Conservation (phyloP, 2,797 vertebrate species). For the Etheostoma perlongum region DNA sequence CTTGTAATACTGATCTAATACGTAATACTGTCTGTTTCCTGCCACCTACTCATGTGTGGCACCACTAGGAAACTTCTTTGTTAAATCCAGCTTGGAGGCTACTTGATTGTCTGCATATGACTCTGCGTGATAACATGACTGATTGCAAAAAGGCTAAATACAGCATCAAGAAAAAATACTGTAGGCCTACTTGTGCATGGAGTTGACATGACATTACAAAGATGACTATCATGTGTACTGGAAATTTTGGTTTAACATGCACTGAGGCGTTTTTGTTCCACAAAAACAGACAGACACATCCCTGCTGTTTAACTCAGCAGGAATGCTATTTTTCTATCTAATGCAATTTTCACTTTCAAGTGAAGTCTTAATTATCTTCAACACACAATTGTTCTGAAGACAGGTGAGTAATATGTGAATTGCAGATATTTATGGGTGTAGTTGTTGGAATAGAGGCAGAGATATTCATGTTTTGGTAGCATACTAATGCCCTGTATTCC, state of each 20-base stretch:
- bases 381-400: conserved; percentile 18
- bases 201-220: background rate
- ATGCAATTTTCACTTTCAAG: conserved; percentile 4
- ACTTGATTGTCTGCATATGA: background rate
- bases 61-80: conserved; percentile 6
- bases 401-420: conserved; percentile 15
- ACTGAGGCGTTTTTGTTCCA: background rate
- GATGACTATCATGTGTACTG: background rate
- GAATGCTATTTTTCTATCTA: background rate
- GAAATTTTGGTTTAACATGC: background rate
- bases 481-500: conserved; percentile 26
- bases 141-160: conserved; percentile 4
- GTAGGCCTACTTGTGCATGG: background rate
- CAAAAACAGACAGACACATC: background rate
- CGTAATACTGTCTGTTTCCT: conserved; percentile 5
- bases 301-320: conserved; percentile 1
- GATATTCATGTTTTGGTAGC: conserved; percentile 10
- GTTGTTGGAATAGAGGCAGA: conserved; percentile 24
- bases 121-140: conserved; percentile 3
- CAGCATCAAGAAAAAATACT: background rate
- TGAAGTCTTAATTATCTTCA: conserved; percentile 23
- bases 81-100: conserved; percentile 9
- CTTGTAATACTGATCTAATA: background rate
- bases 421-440: conserved; percentile 20
- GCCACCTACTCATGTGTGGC: conserved; percentile 5